phyloP scores from a whole-genome alignment of 2,113 vertebrate species.

The Cheirogaleus medius region DNA sequence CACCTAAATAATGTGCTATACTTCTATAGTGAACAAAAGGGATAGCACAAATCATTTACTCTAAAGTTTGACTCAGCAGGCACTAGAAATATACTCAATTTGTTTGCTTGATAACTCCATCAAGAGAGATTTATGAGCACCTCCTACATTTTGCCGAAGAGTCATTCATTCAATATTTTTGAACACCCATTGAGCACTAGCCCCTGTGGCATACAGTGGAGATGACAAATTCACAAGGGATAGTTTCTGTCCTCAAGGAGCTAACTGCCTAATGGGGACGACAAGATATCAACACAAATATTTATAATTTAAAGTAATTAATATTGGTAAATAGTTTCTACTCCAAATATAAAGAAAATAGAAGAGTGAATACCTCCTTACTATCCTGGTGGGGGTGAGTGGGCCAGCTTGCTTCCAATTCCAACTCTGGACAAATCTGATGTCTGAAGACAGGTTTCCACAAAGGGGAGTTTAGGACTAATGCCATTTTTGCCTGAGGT shows the following conservation, averaged over 20 bases:
- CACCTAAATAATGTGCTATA: background rate
- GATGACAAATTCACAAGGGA: background rate
- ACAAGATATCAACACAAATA: conserved; percentile 5
- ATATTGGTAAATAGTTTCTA: background rate
- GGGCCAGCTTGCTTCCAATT: conserved; percentile 59
- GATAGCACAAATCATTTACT: background rate
- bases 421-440: conserved; percentile 85
- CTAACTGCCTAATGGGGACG: background rate
- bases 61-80: background rate
- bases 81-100: background rate
- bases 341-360: background rate
- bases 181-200: background rate
- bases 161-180: background rate
- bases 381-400: conserved; percentile 50
- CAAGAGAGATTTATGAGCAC: background rate
- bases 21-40: background rate
- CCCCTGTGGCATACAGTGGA: background rate
- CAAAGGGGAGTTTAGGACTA: conserved; percentile 92
- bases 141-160: background rate
- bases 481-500: conserved; percentile 88
- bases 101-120: background rate
- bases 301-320: background rate
- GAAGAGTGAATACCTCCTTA: conserved; percentile 81
- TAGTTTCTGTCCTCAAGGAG: background rate
- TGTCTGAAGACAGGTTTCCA: conserved; percentile 97